These are phyloP conservation scores for Anguilla pacifica DNA, from an alignment of 2,797 vertebrate genomes.

Conservation along the genomic window DNA sequence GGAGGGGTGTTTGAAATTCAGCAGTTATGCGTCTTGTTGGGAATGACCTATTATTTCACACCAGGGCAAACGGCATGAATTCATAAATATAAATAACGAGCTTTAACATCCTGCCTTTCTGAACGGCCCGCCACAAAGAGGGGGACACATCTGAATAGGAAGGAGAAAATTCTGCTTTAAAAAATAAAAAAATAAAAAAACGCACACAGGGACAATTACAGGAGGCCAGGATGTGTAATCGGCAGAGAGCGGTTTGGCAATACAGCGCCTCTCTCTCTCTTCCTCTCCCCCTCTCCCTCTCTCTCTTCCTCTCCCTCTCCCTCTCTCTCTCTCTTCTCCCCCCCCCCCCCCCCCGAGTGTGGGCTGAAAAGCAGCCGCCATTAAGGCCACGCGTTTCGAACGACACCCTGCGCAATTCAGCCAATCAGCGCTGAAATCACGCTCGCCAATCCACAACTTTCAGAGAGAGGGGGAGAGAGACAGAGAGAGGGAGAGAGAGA, in stretches of 20 bases:
- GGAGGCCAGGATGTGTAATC: conserved; percentile 31
- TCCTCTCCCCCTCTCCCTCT: conserved; percentile 27
- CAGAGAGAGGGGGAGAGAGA: not conserved
- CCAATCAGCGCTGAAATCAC: conserved; percentile 4
- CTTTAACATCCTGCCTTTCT: conserved; percentile 69
- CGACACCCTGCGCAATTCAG: conserved; percentile 6
- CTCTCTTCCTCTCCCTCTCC: no score
- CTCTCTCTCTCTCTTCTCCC: conserved; percentile 22
- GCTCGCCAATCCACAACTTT: not conserved
- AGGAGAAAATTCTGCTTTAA: conserved; percentile 30
- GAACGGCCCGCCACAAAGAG: conserved; percentile 58
- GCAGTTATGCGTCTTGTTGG: conserved; percentile 75
- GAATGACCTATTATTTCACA: conserved; percentile 84
- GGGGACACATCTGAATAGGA: conserved; percentile 40
- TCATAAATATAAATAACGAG: conserved; percentile 84
- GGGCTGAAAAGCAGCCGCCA: conserved; percentile 22
- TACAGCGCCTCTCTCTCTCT: conserved; percentile 25
- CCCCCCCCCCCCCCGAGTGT: not conserved
- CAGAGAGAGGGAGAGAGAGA: no score
- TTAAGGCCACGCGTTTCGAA: conserved; percentile 11
- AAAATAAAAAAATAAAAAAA: not conserved
- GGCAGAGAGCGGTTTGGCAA: conserved; percentile 24
- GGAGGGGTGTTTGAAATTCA: conserved; percentile 76
- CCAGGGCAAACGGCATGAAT: conserved; percentile 81
- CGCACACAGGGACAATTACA: conserved; percentile 38